Base-by-base conservation (phyloP, 2,797 vertebrate genomes). In the Sparus aurata region DNA sequence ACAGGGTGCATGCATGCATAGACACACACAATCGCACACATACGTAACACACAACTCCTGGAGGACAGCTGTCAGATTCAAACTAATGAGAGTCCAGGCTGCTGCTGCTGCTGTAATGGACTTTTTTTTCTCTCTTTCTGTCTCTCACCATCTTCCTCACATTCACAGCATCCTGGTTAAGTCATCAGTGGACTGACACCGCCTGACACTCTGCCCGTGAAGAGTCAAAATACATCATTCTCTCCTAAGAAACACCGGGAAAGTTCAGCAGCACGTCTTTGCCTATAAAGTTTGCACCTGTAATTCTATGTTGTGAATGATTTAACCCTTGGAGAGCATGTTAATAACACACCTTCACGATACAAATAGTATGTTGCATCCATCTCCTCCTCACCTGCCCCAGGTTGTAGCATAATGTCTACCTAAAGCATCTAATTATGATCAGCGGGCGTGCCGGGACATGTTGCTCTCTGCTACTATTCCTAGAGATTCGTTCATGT, bases 381-480 rank as follows among this genome's bases (percentile, higher is more conserved):
- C 64, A 61, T 45, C 43, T 75, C 45, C 27, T 70, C 54, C 61
- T 82, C 69, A 86, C 84, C 75, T 86, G 73, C 74, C 54, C 59
- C 15, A 20, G 9, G 18, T 59, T 61, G 75, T 13, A 53, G 82
- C 25, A 6, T 15, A 54, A 66, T 59, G 64, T 68, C 73, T 76
- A 62, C 66, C 17, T 71, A 34, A 59, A 88, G 77, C 63, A 34
- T 84, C 84, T 89, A 77, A 84, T 86, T 87, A 82, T 75, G 78
- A 85, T 70, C 34, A 17, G 12, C 50, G 59, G 75, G 67, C 88
- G 82, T 54, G 89, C 69, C 61, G 61, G 83, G 70, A 77, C 91
- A 75, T 65, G 88, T 66, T 65, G 47, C 53, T 59, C 43, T 52
- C 59, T 54, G 25, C 69, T 12, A 41, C 79, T 85, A 60, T 82